Conservation (phyloP, 1,140 invertebrate genomes). For the Papilio polyxenes region DNA sequence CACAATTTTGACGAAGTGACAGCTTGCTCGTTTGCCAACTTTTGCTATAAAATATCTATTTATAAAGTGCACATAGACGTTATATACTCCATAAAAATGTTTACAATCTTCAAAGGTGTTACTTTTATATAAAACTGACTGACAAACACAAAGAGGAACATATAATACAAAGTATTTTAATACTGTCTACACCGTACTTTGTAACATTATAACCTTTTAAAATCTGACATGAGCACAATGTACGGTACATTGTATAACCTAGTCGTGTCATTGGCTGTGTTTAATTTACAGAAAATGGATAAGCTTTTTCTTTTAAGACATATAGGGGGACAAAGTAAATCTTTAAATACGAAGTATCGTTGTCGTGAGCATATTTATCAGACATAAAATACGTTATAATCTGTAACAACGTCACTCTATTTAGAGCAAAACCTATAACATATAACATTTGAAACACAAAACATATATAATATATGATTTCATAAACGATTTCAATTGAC, state of each 20-base stretch:
- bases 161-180: constrained; percentile 14
- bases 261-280: background rate
- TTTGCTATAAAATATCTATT: no score
- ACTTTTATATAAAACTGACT: background rate
- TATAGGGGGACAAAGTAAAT: no score
- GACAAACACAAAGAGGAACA: background rate
- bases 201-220: constrained; percentile 17
- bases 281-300: no score
- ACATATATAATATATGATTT: background rate
- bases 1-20: no score
- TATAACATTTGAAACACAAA: background rate
- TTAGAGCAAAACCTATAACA: background rate
- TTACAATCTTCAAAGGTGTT: background rate
- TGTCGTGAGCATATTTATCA: no score
- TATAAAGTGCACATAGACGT: no score
- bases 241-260: background rate
- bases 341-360: no score
- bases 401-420: background rate
- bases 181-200: background rate
- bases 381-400: no score
- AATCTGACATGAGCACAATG: background rate
- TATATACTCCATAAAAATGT: background rate
- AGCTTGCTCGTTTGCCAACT: no score
- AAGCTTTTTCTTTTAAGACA: no score
- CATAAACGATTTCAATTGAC: background rate